phyloP scores from a whole-genome alignment of 2,888 invertebrate genomes.

The Amphipyra berbera region DNA sequence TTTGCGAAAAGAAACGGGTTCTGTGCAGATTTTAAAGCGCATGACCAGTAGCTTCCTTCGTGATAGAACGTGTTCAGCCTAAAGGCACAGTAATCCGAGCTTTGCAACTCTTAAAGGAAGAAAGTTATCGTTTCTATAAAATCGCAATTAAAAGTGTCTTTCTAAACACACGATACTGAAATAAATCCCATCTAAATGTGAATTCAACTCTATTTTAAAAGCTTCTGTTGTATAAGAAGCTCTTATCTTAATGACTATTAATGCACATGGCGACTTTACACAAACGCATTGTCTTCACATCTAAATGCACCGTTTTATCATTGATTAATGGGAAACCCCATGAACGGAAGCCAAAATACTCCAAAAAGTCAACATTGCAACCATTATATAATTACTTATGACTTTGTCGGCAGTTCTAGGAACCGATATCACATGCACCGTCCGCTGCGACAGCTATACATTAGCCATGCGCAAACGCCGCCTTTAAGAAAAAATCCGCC shows the following conservation, averaged over 20 bases:
- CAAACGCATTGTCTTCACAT: constrained; percentile 49
- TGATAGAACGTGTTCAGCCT: neutral
- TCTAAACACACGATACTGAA: neutral
- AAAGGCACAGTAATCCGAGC: neutral
- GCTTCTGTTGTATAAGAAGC: constrained; percentile 19
- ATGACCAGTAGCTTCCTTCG: constrained; percentile 2
- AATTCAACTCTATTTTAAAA: constrained; percentile 4
- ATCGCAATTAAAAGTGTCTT: neutral
- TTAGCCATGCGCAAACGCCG: constrained; percentile 77
- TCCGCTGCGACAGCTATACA: constrained; percentile 68
- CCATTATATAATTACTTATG: constrained; percentile 84
- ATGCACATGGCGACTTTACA: constrained; percentile 41
- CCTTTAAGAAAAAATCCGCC: constrained; percentile 77
- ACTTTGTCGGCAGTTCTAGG: constrained; percentile 85
- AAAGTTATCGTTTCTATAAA: no score
- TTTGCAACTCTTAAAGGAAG: neutral
- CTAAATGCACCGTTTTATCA: constrained; percentile 62
- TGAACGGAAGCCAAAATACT: constrained; percentile 87
- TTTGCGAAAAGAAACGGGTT: constrained; percentile 12
- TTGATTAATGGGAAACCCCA: constrained; percentile 80
- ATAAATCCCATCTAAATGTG: constrained; percentile 16
- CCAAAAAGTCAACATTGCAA: constrained; percentile 81
- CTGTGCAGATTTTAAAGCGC: neutral
- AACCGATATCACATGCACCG: constrained; percentile 65
- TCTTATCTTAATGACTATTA: constrained; percentile 46